Percentiles rank a stretch among this genome's conserved stretches.
phyloP scores from a whole-genome alignment of 2,797 vertebrate genomes.

The Helicolenus hilgendorfi region DNA sequence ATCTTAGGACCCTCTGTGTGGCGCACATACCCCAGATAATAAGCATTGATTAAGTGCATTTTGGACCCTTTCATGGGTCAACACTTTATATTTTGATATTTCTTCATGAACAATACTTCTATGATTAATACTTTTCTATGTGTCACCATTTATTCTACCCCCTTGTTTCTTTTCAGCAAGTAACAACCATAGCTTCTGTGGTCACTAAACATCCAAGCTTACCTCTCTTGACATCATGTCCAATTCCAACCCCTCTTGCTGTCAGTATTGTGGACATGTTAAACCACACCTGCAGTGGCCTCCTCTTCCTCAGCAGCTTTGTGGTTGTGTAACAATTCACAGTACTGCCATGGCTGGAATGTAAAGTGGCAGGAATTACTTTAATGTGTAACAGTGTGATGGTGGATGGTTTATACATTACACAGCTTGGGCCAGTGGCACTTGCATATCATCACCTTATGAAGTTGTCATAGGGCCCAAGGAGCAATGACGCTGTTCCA shows the following conservation, averaged over 20 bases:
- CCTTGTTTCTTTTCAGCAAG: too few relatives aligned
- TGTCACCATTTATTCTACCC: neutral
- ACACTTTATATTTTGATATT: neutral
- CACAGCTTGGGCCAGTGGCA: neutral
- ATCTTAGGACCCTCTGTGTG: too few relatives aligned
- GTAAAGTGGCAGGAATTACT: neutral
- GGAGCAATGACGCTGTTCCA: neutral
- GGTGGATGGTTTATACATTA: neutral
- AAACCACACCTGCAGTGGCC: neutral
- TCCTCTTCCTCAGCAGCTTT: neutral
- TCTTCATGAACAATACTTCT: neutral
- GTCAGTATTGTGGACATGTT: neutral
- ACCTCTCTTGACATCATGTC: neutral
- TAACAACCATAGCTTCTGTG: neutral
- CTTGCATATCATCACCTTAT: neutral
- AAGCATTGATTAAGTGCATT: neutral
- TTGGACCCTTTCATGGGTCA: neutral
- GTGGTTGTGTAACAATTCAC: neutral
- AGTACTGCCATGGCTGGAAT: neutral
- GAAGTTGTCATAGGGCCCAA: neutral
- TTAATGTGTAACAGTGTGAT: neutral
- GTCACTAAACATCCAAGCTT: neutral
- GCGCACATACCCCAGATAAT: too few relatives aligned
- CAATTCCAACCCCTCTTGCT: neutral
- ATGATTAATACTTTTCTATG: neutral